Evolutionary conservation across 2,888 invertebrate species (phyloP), one percentile per base, ranked within the genome.

Genomic region (Agonopterix subpropinquella): DNA sequence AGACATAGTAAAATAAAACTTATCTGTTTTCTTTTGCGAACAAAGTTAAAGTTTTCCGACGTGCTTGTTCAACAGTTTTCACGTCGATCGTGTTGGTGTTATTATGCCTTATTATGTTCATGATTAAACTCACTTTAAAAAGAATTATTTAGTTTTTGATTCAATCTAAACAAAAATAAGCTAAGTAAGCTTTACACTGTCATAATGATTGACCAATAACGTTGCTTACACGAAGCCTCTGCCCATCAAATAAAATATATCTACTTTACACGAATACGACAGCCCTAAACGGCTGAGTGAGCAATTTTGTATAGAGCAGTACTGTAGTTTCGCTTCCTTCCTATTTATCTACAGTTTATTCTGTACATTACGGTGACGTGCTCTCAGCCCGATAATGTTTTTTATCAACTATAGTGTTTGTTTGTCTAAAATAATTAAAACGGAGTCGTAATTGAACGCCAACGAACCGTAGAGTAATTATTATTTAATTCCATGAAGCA

Each of bases 341-440:
- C 61, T 62, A 61, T 62, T 62, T 62, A 62, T 64, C 49, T 52
- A 54, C 42, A 54, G 59, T 64, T 67, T 64, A 64, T 58, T 55
- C 53, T 51, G 49, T 53, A 53, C 51, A 60, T 56, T 52, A 56
- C 56, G 47, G 42, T 49, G 55, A 36, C 41, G 53, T 50, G 56
- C 55, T 60, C 56, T 58, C 56, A 52, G 51, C 58, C 51, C 54
- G 58, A 61, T 61, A 66, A 56, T 57, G 54, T 59, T 49, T 52
- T 62, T 59, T 65, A 67, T 64, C 61, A 52, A 56, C 44, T 50
- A 59, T 54, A 59, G 53, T 53, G 44, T 48, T 49, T 44, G 47
- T 47, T 41, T 47, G 41, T 41, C 28, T 44, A 35, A 28, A 47
- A 47, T 50, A 44, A 43, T 50, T 47, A 46, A 46, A 46, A 36